Base-by-base conservation (phyloP, 1,140 invertebrate species). In the Hylaeus anthracinus region DNA sequence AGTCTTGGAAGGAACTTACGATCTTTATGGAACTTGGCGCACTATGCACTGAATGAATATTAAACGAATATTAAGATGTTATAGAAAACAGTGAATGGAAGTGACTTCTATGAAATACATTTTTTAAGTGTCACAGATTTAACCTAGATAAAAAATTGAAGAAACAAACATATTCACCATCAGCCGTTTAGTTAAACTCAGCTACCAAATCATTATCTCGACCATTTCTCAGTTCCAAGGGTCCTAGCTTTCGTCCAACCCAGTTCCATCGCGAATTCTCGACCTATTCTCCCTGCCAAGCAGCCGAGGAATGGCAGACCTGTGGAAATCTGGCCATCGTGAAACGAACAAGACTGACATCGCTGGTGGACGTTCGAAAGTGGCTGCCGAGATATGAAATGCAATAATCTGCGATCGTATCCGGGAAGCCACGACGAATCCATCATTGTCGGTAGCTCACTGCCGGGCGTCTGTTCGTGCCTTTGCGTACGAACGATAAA, bases 341-440 rank as follows among this genome's bases (percentile, higher is more conserved):
- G 58, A 53, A 72, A 60, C 51, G 65, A 65, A 78, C 53, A 8
- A 58, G 65, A 41, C 12, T 12, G 60, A 26, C 15, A 87, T 87
- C 78, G 78, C 79, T 78, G 81, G 66, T 67, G 74, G 72, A 83
- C 80, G 79, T 70, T 43, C 55, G 55, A 10, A 37, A 69, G 63
- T 55, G 15, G 73, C 9, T 55, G 15, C 60, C 53, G 15, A 53
- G 56, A 75, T 82, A 75, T 41, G 69, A 73, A 72, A 80, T 9
- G 70, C 75, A 86, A 86, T 84, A 79, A 87, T 84, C 43, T 72
- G 5, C 63, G 65, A 73, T 64, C 74, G 55, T 66, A n/a, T 51
- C 61, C 45, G n/a, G 1, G 39, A n/a, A 37, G 41, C 26, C 77
- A 69, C 26, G 26, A 78, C 51, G n/a, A 67, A 85, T 82, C 80